Conservation (phyloP, 2,888 invertebrate species). For the Dasypolia templi region DNA sequence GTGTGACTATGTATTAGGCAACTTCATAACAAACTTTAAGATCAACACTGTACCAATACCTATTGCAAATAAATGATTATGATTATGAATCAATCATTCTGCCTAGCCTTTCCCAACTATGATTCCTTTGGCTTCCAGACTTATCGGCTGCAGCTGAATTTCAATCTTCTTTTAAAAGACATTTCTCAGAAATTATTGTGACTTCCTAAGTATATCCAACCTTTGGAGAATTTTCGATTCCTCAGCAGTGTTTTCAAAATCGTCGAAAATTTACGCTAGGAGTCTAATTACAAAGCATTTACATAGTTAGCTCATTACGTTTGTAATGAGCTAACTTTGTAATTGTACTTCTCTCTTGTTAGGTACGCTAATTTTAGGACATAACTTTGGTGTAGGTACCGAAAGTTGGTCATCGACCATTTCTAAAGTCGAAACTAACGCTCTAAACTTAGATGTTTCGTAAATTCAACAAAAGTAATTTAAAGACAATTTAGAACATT, state of each 20-base stretch:
- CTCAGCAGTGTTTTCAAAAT: background rate
- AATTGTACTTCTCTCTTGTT: background rate
- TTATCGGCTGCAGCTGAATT: background rate
- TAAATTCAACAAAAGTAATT: constrained; percentile 4
- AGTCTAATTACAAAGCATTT: background rate
- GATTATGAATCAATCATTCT: background rate
- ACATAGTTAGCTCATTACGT: too few species aligned
- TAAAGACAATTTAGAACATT: constrained; percentile 12
- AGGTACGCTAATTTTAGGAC: background rate
- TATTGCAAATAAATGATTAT: too few species aligned
- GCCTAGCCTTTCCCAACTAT: background rate
- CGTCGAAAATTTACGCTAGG: background rate
- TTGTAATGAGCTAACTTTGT: background rate
- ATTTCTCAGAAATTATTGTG: background rate
- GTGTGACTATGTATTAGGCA: too few species aligned
- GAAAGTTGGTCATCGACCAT: too few species aligned
- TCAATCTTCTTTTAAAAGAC: background rate
- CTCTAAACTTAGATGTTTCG: background rate
- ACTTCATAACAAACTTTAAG: too few species aligned
- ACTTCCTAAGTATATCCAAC: too few species aligned
- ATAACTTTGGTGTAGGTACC: too few species aligned
- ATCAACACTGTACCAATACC: too few species aligned
- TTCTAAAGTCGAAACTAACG: background rate
- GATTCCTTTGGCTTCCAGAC: background rate
- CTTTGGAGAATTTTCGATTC: background rate